phyloP scores from a whole-genome alignment of 1,140 invertebrate species.

The Drosophila repleta region DNA sequence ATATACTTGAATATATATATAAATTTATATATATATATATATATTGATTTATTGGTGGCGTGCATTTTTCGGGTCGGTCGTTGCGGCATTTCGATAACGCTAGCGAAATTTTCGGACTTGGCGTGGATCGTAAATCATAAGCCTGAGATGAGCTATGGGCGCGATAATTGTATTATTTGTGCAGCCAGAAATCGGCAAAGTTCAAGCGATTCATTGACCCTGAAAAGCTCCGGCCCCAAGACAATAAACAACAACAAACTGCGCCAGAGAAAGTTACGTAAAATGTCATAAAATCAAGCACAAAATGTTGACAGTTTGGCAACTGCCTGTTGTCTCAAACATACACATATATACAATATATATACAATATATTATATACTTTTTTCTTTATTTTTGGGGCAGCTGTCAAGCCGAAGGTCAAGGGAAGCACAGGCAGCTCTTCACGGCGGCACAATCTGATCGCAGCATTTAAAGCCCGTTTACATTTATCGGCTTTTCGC shows the following conservation, averaged over 20 bases:
- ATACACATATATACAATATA: not conserved
- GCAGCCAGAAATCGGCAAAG: slow-evolving; percentile 42
- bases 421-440: slow-evolving; percentile 53
- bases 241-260: slow-evolving; percentile 16
- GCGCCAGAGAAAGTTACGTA: slow-evolving; percentile 72
- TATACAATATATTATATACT: not conserved
- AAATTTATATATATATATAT: not conserved
- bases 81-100: slow-evolving; percentile 41
- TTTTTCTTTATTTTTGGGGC: slow-evolving; percentile 30
- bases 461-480: slow-evolving; percentile 36
- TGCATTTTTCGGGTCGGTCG: slow-evolving; percentile 25
- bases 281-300: slow-evolving; percentile 59
- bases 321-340: not conserved
- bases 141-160: slow-evolving; percentile 34
- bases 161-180: slow-evolving; percentile 57
- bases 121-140: slow-evolving; percentile 44
- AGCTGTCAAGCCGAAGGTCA: slow-evolving; percentile 61
- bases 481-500: slow-evolving; percentile 28
- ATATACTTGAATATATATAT: slow-evolving; percentile 41
- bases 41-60: slow-evolving; percentile 1
- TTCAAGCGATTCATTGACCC: slow-evolving; percentile 70
- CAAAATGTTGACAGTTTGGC: slow-evolving; percentile 49
- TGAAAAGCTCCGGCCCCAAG: slow-evolving; percentile 35
- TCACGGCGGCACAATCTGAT: slow-evolving; percentile 40
- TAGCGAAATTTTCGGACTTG: slow-evolving; percentile 1